Percentiles rank a stretch among this genome's conserved stretches.
Conservation (phyloP, 2,888 invertebrate species). For the Agrochola circellaris region DNA sequence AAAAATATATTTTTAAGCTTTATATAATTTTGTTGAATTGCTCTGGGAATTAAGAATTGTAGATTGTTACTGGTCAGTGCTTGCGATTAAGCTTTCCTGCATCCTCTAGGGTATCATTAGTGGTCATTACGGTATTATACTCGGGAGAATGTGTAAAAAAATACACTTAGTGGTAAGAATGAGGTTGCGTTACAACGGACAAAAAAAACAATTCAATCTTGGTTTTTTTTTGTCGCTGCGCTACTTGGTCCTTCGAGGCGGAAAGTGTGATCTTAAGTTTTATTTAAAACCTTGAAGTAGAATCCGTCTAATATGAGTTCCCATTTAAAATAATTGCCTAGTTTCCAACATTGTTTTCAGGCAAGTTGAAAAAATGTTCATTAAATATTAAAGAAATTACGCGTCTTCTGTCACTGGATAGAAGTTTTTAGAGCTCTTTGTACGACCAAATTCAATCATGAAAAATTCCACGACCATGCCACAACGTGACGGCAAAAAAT, state of each 20-base stretch:
- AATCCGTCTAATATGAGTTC: too few relatives aligned
- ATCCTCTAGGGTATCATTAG: constrained; percentile 40
- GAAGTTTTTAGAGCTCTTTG: background rate
- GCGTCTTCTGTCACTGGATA: background rate
- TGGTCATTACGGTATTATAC: constrained; percentile 34
- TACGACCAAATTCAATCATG: background rate
- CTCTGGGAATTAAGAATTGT: constrained; percentile 38
- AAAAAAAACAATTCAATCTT: background rate
- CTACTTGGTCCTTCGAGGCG: background rate
- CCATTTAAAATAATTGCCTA: background rate
- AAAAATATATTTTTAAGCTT: constrained; percentile 59
- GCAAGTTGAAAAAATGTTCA: background rate
- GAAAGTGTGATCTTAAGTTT: background rate
- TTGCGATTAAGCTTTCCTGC: constrained; percentile 28
- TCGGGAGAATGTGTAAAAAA: background rate
- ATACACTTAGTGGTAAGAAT: background rate
- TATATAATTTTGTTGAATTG: constrained; percentile 51
- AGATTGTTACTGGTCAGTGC: constrained; percentile 30
- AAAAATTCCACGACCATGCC: constrained; percentile 21
- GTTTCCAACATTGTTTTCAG: too few relatives aligned
- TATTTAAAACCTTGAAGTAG: background rate
- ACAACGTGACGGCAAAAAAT: constrained; percentile 21
- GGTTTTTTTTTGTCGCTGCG: background rate
- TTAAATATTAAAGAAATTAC: background rate
- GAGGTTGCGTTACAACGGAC: too few relatives aligned